Conservation (phyloP, 2,888 invertebrate species). For the Oxytorus armatus region DNA sequence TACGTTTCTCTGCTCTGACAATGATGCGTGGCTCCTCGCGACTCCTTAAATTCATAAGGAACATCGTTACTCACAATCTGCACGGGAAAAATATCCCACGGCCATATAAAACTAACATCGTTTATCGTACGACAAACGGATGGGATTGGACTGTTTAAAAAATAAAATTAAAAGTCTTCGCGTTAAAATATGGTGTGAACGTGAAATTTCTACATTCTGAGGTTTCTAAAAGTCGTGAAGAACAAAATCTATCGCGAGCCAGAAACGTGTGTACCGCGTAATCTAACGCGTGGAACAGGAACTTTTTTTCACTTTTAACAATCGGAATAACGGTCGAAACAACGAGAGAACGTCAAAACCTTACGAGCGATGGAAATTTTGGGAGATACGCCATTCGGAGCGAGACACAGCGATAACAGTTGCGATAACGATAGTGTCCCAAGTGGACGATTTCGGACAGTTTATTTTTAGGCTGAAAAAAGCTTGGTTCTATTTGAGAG, state of each 20-base stretch:
- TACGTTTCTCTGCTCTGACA: slow-evolving; percentile 2
- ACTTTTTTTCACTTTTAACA: too few relatives aligned
- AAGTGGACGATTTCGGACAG: neutral
- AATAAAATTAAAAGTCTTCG: neutral
- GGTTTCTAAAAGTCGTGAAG: too few relatives aligned
- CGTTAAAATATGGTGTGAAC: slow-evolving; percentile 17
- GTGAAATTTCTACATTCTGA: slow-evolving; percentile 29
- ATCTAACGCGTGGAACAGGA: too few relatives aligned
- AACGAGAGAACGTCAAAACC: neutral
- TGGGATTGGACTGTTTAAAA: neutral
- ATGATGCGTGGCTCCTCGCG: slow-evolving; percentile 13
- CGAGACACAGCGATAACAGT: slow-evolving; percentile 18
- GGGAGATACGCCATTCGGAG: neutral
- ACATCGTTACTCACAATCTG: slow-evolving; percentile 20
- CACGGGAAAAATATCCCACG: neutral
- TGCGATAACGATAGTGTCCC: slow-evolving; percentile 24
- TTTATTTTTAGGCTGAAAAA: slow-evolving; percentile 9
- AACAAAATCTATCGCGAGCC: too few relatives aligned
- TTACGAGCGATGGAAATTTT: slow-evolving; percentile 14
- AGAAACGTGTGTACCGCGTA: too few relatives aligned
- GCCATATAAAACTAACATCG: too few relatives aligned
- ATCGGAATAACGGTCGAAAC: too few relatives aligned
- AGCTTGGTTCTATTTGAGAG: slow-evolving; percentile 2
- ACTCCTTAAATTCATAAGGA: slow-evolving; percentile 33
- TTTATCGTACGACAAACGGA: neutral